Conservation (phyloP, 2,888 invertebrate species). For the Euphydryas editha region DNA sequence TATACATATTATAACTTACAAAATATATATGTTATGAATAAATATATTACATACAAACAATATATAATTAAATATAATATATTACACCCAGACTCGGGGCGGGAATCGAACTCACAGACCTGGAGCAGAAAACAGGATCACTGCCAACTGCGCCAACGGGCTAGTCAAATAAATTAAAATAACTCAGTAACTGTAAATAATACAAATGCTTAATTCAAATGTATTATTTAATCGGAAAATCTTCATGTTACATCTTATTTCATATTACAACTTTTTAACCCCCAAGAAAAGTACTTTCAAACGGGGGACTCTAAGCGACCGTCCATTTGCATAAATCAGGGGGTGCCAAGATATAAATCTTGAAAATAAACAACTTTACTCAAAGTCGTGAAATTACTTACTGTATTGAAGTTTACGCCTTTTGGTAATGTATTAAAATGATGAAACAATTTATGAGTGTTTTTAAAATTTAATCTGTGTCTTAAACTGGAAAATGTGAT, state of each 20-base stretch:
- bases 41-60: too few relatives aligned
- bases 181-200: too few relatives aligned
- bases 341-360: slow-evolving; percentile 41
- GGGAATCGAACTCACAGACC: too few relatives aligned
- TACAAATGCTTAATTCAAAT: too few relatives aligned
- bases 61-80: too few relatives aligned
- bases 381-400: slow-evolving; percentile 22
- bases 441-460: not conserved
- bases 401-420: slow-evolving; percentile 3
- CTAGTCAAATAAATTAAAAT: too few relatives aligned
- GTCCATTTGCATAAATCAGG: slow-evolving; percentile 46
- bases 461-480: too few relatives aligned
- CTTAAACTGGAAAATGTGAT: not conserved
- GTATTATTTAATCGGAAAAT: not conserved
- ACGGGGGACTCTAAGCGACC: slow-evolving; percentile 32
- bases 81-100: too few relatives aligned
- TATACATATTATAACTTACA: too few relatives aligned
- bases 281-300: slow-evolving; percentile 9
- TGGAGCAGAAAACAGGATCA: too few relatives aligned
- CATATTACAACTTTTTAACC: slow-evolving; percentile 19
- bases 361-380: slow-evolving; percentile 44
- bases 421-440: not conserved
- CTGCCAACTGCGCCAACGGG: too few relatives aligned
- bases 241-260: slow-evolving; percentile 21
- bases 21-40: too few relatives aligned